phyloP scores from a whole-genome alignment of 2,888 invertebrate genomes.

The Bombylius discolor region DNA sequence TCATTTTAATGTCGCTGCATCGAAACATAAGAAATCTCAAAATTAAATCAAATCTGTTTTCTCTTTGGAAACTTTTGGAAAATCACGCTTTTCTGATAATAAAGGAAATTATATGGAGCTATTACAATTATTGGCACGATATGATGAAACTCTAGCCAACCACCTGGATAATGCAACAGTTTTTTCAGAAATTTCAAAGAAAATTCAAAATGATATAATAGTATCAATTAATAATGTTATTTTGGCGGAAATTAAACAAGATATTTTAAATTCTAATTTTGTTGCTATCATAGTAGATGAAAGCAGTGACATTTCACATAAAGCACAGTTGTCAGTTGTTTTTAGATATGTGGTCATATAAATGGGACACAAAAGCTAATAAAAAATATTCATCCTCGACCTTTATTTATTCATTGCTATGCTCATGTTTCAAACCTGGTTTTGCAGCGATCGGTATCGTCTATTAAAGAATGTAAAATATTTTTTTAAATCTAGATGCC shows the following conservation, averaged over 20 bases:
- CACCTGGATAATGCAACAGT: background rate
- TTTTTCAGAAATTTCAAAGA: background rate
- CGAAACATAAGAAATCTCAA: background rate
- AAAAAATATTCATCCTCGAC: conserved; percentile 16
- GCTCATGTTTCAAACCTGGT: conserved; percentile 18
- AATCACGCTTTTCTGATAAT: background rate
- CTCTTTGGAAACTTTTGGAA: background rate
- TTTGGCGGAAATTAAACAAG: conserved; percentile 13
- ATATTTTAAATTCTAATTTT: conserved; percentile 17
- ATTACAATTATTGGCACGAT: background rate
- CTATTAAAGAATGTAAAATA: conserved; percentile 18
- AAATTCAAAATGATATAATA: background rate
- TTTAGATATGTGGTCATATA: conserved; percentile 21
- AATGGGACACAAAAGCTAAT: conserved; percentile 22
- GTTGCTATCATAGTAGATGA: conserved; percentile 22
- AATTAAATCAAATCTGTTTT: background rate
- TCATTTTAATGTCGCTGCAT: background rate
- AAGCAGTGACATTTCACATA: conserved; percentile 18
- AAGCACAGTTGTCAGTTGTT: conserved; percentile 20
- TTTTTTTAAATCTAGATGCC: conserved; percentile 17
- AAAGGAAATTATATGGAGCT: background rate
- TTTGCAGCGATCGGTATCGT: conserved; percentile 17
- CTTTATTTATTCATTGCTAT: conserved; percentile 18
- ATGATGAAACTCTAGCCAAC: background rate
- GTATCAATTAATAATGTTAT: background rate